Evolutionary conservation across 2,113 vertebrate genomes (phyloP).

Genomic region (Cyprinodon brontotheroides): DNA sequence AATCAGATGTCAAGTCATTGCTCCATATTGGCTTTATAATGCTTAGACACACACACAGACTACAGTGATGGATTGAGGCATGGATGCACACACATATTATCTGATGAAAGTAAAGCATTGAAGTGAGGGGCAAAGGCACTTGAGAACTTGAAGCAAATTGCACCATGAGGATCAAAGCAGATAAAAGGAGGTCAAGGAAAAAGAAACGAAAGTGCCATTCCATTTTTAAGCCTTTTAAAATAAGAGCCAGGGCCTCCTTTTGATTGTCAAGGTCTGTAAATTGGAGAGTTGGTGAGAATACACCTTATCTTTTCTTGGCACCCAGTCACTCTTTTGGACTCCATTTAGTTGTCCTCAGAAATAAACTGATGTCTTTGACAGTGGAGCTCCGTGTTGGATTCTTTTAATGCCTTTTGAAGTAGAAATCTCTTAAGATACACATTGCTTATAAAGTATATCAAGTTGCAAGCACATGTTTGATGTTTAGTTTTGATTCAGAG

Average conservation of each 20-base stretch:
- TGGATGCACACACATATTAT: background rate
- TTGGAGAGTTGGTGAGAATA: constrained; percentile 64
- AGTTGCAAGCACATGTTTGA: background rate
- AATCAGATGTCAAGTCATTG: constrained; percentile 13
- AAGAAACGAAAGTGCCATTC: constrained; percentile 54
- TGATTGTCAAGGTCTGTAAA: constrained; percentile 59
- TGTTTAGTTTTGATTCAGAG: background rate
- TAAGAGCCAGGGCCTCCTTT: constrained; percentile 37
- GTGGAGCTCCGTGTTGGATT: constrained; percentile 45
- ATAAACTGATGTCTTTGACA: constrained; percentile 59
- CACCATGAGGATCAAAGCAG: constrained; percentile 46
- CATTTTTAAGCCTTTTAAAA: constrained; percentile 65
- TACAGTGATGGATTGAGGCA: background rate
- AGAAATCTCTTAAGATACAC: background rate
- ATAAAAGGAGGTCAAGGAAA: constrained; percentile 51
- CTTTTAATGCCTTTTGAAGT: constrained; percentile 53
- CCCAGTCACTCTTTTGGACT: constrained; percentile 60
- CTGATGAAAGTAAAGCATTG: constrained; percentile 16
- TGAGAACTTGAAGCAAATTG: constrained; percentile 57
- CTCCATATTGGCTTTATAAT: background rate
- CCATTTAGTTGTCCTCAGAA: constrained; percentile 40
- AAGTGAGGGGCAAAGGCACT: constrained; percentile 29
- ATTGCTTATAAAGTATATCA: background rate
- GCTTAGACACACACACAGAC: background rate
- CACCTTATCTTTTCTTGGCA: constrained; percentile 64